Evolutionary conservation across 2,888 invertebrate species (phyloP), one percentile per base, ranked within the genome.

Genomic region (Lithophane leautieri): DNA sequence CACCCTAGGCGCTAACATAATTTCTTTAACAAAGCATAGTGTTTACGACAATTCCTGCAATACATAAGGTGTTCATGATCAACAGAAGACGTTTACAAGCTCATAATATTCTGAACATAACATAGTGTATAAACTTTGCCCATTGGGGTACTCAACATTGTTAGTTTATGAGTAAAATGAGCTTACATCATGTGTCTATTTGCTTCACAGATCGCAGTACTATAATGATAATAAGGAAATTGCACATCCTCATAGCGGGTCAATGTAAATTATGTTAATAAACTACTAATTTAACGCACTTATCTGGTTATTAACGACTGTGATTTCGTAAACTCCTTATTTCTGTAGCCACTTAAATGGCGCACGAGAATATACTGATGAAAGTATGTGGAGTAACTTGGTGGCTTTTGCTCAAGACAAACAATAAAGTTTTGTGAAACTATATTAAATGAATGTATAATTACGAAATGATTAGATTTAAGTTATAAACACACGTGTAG

Each of bases 201-300:
- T 65, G 44, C 47, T 34, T 19, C 16, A 65, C 12, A 69, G 40
- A 65, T 60, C 42, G 25, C 44, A 65, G 22, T 34, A 40, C 4
- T 34, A 44, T 42, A 16, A 42, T 19, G 63, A 40, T 69, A 69
- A 61, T 76, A 79, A 66, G 69, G 65, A 76, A 79, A 66, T 34
- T 50, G 42, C n/a, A 65, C 60, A 69, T 66, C 60, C 54, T 68
- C 16, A 11, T n/a, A 44, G 44, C 28, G 12, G 16, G 22, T 52
- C 25, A 62, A 74, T 54, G 44, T 40, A 47, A 76, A 62, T 75
- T 67, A 67, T 50, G 54, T 62, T 62, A 79, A 76, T 82, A 65
- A 65, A 82, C 58, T 60, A 54, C 28, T 67, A 67, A 76, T 81
- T 82, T 54, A 34, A 76, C 16, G 11, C 54, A 60, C 14, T 63